A percentile compares a stretch with the other conserved stretches of the same genome.
Evolutionary conservation across 2,888 invertebrate species (phyloP).

Genomic region (Pyrocoelia pectoralis): DNA sequence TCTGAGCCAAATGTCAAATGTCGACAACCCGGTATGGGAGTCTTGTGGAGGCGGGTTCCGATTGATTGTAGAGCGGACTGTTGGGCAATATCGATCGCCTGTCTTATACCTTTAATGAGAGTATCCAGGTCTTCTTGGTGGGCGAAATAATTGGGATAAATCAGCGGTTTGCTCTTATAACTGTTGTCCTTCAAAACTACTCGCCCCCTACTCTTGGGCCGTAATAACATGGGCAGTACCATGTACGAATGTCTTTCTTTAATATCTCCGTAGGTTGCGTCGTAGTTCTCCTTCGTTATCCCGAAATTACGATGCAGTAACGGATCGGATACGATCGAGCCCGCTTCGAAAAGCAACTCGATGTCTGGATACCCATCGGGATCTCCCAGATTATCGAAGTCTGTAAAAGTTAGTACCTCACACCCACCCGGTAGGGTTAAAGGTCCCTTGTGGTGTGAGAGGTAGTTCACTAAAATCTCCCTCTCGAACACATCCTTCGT

Average conservation of each 20-base stretch:
- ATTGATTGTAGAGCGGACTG: constrained; percentile 67
- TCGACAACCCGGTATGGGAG: constrained; percentile 69
- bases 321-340: constrained; percentile 68
- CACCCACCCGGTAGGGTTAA: constrained; percentile 69
- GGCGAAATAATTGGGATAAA: constrained; percentile 70
- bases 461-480: constrained; percentile 49
- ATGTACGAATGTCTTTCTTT: constrained; percentile 58
- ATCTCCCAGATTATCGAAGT: constrained; percentile 66
- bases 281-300: constrained; percentile 55
- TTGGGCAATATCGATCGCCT: constrained; percentile 65
- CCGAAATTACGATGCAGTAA: constrained; percentile 59
- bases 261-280: constrained; percentile 54
- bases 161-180: constrained; percentile 65
- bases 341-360: constrained; percentile 70
- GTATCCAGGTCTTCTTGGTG: constrained; percentile 69
- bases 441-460: constrained; percentile 59
- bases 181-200: constrained; percentile 64
- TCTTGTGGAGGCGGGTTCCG: constrained; percentile 67
- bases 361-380: constrained; percentile 71
- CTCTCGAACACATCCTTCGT: constrained; percentile 49
- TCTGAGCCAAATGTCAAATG: constrained; percentile 69
- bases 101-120: constrained; percentile 70
- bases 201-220: constrained; percentile 68
- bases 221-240: constrained; percentile 64
- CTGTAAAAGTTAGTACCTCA: constrained; percentile 72